A percentile compares a stretch with the other conserved stretches of the same genome.
phyloP scores from a whole-genome alignment of 1,140 invertebrate species.

The Megalonaias nervosa region DNA sequence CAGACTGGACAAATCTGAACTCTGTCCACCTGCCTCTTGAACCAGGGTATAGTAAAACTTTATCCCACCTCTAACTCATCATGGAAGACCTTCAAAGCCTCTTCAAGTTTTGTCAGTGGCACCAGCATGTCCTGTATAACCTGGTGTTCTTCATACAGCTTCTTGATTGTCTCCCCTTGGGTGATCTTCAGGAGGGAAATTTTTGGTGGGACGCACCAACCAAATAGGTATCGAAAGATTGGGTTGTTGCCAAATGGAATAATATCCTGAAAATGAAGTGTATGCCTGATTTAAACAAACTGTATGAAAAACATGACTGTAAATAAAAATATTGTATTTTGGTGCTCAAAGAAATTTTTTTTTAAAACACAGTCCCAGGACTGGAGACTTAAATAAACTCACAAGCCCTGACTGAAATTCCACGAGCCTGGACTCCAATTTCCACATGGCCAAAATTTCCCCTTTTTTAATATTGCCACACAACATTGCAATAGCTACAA shows the following conservation, averaged over 20 bases:
- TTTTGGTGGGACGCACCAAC: conserved; percentile 88
- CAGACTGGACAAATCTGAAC: neutral
- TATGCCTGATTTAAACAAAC: neutral
- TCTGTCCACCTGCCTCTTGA: neutral
- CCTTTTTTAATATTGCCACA: too few relatives aligned
- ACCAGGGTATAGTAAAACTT: too few relatives aligned
- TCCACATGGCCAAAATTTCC: too few relatives aligned
- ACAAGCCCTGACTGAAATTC: too few relatives aligned
- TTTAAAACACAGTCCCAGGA: too few relatives aligned
- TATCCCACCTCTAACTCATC: conserved; percentile 78
- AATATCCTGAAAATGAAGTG: conserved; percentile 78
- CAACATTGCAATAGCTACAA: too few relatives aligned
- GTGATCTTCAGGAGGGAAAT: conserved; percentile 87
- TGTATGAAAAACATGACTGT: neutral
- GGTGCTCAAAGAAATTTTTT: neutral
- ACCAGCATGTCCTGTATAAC: conserved; percentile 90
- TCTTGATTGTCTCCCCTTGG: conserved; percentile 81
- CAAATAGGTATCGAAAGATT: conserved; percentile 82
- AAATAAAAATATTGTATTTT: neutral
- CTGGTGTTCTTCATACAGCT: conserved; percentile 84
- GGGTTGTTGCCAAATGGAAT: conserved; percentile 88
- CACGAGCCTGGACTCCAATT: too few relatives aligned
- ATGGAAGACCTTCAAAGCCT: conserved; percentile 79
- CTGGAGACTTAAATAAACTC: too few relatives aligned
- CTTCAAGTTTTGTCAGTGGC: conserved; percentile 77